Conservation (phyloP, 2,888 invertebrate species). For the Temnothorax unifasciatus region DNA sequence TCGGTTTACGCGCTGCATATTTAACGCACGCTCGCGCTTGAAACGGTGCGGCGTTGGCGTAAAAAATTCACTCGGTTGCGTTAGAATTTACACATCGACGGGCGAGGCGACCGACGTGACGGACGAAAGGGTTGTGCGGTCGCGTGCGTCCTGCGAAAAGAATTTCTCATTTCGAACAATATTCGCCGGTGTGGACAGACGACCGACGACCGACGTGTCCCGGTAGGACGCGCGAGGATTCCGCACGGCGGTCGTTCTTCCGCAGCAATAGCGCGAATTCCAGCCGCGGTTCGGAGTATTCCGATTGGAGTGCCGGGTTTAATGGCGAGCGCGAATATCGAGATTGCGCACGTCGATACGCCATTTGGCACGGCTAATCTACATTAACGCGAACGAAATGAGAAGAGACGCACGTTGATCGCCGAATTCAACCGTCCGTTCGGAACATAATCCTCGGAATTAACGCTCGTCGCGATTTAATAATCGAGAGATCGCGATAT, state of each 20-base stretch:
- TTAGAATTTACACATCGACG: not conserved
- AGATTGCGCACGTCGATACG: slow-evolving; percentile 63
- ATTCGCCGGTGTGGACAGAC: not conserved
- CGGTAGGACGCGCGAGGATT: slow-evolving; percentile 47
- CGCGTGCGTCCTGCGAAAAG: slow-evolving; percentile 2
- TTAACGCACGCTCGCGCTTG: not conserved
- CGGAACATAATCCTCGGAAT: not conserved
- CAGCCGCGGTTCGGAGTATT: slow-evolving; percentile 47
- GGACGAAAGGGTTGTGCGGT: not conserved
- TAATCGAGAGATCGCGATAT: not conserved
- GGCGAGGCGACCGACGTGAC: not conserved
- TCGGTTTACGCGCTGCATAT: slow-evolving; percentile 17
- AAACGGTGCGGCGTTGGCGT: not conserved
- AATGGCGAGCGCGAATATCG: slow-evolving; percentile 52
- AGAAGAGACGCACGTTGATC: too few relatives aligned
- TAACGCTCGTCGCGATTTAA: too few relatives aligned
- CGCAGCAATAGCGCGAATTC: slow-evolving; percentile 60
- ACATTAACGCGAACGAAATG: slow-evolving; percentile 20
- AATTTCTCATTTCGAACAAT: slow-evolving; percentile 32
- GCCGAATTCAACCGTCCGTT: not conserved
- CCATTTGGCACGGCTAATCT: slow-evolving; percentile 43
- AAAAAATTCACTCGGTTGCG: not conserved
- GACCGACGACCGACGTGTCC: not conserved
- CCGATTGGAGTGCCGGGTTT: slow-evolving; percentile 64
- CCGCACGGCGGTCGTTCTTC: slow-evolving; percentile 51